A percentile compares a stretch with the other conserved stretches of the same genome.
Conservation (phyloP, 2,113 vertebrate species). For the Coturnix japonica region DNA sequence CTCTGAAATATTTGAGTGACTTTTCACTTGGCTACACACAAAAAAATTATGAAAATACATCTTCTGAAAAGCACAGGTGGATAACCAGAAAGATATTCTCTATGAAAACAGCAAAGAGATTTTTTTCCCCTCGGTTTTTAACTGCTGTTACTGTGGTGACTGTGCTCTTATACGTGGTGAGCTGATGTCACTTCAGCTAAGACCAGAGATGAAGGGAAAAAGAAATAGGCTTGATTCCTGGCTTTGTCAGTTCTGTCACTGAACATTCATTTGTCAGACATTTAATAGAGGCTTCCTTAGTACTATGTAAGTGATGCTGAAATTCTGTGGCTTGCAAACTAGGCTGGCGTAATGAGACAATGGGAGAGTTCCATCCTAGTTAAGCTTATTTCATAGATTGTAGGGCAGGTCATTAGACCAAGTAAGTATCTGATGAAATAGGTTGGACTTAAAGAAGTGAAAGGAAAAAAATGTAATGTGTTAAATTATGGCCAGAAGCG, state of each 20-base stretch:
- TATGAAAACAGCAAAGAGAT: conserved; percentile 64
- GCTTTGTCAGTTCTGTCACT: conserved; percentile 38
- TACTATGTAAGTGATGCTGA: neutral
- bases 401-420: neutral
- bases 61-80: neutral
- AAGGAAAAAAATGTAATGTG: neutral
- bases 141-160: conserved; percentile 81
- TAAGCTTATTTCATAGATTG: neutral
- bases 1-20: neutral
- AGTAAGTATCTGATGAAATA: neutral
- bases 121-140: conserved; percentile 77
- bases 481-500: neutral
- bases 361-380: neutral
- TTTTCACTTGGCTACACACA: conserved; percentile 10
- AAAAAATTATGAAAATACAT: neutral
- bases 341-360: neutral
- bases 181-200: conserved; percentile 75
- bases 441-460: neutral
- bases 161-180: conserved; percentile 60
- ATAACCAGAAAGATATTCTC: conserved; percentile 7
- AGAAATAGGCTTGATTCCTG: conserved; percentile 66
- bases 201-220: conserved; percentile 54
- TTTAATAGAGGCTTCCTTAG: conserved; percentile 13
- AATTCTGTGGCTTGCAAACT: conserved; percentile 1
- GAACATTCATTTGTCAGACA: conserved; percentile 32